Percentiles rank a stretch among this genome's conserved stretches.
phyloP scores from a whole-genome alignment of 92 coral and sea anemone genomes.

The Phenganax stokvisi region DNA sequence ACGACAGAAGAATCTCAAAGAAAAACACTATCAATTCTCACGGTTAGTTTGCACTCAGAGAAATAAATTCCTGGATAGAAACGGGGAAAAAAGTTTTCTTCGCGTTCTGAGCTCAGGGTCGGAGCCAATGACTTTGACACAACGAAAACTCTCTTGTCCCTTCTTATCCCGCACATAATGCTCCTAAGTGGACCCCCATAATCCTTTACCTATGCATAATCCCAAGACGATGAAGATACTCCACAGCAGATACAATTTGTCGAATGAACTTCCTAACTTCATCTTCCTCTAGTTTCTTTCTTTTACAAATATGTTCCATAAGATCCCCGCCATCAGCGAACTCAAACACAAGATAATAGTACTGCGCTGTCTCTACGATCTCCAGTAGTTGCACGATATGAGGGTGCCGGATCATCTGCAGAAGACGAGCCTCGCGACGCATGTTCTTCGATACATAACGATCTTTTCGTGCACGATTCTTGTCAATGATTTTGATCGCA shows the following conservation, averaged over 20 bases:
- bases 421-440: conserved; percentile 96
- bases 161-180: no score
- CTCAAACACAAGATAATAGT: conserved; percentile 91
- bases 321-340: conserved; percentile 92
- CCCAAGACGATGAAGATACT: conserved; percentile 88
- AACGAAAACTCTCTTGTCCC: no score
- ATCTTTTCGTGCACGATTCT: conserved; percentile 89
- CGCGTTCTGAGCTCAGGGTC: no score
- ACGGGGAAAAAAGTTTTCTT: no score
- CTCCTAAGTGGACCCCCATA: neutral
- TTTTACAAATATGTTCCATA: conserved; percentile 95
- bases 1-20: no score
- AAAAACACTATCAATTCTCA: no score
- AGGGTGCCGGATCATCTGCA: conserved; percentile 93
- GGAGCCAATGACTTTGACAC: no score
- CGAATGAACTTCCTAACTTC: conserved; percentile 93
- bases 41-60: no score
- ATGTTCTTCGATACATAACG: conserved; percentile 91
- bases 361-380: conserved; percentile 89
- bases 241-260: conserved; percentile 88
- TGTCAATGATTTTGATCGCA: conserved; percentile 92
- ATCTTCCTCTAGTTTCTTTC: conserved; percentile 85
- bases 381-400: conserved; percentile 83
- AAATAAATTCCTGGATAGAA: no score
- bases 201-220: conserved; percentile 76